Evolutionary conservation across 2,113 vertebrate species (phyloP), one percentile per base, ranked within the genome.

Genomic region (Oriolus oriolus): DNA sequence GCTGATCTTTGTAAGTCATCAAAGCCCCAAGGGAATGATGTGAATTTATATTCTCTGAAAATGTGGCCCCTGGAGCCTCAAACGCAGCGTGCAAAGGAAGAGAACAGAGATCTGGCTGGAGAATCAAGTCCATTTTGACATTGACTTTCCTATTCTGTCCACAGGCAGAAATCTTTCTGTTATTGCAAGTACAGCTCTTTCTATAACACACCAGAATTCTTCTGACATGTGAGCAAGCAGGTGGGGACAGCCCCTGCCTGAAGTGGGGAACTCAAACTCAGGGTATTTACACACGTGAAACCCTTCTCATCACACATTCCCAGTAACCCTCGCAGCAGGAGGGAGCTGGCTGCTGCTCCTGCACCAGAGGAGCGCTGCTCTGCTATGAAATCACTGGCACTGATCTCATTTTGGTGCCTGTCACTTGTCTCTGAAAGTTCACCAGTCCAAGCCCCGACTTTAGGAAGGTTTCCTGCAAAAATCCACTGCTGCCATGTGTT

Each of bases 361-460:
- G 61, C 17, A 15, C 37, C 35, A 35, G 39, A 45, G 16, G 6
- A 86, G 8, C 49, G 3, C 26, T 8, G 30, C 35, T 63, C 16
- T 54, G 13, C 44, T 39, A 1, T 9, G 27, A n/a, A 49, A 52
- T 31, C 39, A 4, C 37, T 63, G 35, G 6, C 2, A 10, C 30
- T 54, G 26, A 81, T 10, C 23, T 47, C 6, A 28, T 66, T 66
- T 59, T 66, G 19, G 10, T 15, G 13, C 20, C 31, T 61, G 10
- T 16, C 27, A 22, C 61, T 73, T 14, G 10, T 8, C 10, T 37
- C 13, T 27, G 12, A 9, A 63, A 47, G 8, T 28, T 84, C 54
- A 65, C 24, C 24, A 22, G 52, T 37, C 7, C 15, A 22, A 84
- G 41, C 6, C 13, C 31, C 0, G 0, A 19, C 27, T 87, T 70